phyloP scores from a whole-genome alignment of 2,888 invertebrate genomes.

The Drosophila tanythrix region DNA sequence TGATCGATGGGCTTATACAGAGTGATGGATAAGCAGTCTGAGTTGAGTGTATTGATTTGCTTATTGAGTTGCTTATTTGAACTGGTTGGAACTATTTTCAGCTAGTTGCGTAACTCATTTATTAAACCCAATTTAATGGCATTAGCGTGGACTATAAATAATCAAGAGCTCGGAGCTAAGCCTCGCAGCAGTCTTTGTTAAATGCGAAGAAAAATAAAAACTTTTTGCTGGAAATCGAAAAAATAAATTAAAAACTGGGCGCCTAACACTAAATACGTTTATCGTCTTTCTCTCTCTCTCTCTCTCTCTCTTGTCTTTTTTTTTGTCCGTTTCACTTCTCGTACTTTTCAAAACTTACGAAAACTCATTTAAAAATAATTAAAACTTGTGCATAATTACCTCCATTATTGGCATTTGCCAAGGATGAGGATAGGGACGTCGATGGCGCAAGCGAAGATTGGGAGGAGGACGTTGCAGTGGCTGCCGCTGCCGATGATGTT shows the following conservation, averaged over 20 bases:
- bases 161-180: conserved; percentile 33
- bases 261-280: conserved; percentile 53
- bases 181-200: conserved; percentile 56
- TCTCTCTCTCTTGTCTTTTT: conserved; percentile 1
- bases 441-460: conserved; percentile 86
- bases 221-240: conserved; percentile 48
- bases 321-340: conserved; percentile 7
- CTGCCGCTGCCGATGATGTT: conserved; percentile 88
- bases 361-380: conserved; percentile 84
- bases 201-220: conserved; percentile 54
- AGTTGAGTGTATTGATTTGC: not conserved
- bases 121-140: conserved; percentile 52
- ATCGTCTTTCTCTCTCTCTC: conserved; percentile 6
- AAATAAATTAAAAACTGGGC: conserved; percentile 44
- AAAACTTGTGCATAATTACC: conserved; percentile 84
- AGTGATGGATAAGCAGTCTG: not conserved
- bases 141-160: conserved; percentile 53
- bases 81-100: conserved; percentile 32
- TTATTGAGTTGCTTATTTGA: not conserved
- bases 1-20: not conserved
- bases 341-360: conserved; percentile 64
- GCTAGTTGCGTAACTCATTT: conserved; percentile 39
- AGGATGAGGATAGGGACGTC: conserved; percentile 82
- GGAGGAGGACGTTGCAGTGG: conserved; percentile 87
- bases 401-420: conserved; percentile 84